Base-by-base conservation (phyloP, 2,797 vertebrate genomes). In the Phoeniculus purpureus region DNA sequence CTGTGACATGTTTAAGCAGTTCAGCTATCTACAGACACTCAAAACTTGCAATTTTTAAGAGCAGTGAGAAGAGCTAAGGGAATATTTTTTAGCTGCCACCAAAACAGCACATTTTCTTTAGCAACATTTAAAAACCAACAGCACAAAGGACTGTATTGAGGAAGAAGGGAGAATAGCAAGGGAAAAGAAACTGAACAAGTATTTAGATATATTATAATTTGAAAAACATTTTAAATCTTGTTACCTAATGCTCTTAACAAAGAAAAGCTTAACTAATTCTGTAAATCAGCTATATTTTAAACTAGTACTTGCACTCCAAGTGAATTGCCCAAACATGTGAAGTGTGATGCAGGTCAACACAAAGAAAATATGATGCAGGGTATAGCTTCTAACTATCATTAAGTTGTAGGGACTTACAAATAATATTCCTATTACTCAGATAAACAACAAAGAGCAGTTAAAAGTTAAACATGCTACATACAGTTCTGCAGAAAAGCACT, bases 1-100 rank as follows among this genome's bases (percentile, higher is more conserved):
- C 47, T 82, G 80, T 61, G 56, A 23, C n/a, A 62, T 61, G 66
- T 94, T 90, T 88, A 54, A 72, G 78, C 18, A 95, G 72, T 83
- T 93, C 56, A 92, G 15, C 45, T 94, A 40, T 72, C 6, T 81
- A 23, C 17, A 75, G 51, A 65, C 5, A 70, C 32, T 59, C 16
- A 86, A 80, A 6, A 64, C 6, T 32, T 76, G 45, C 45, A 79
- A 15, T 18, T 80, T 62, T 66, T 54, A 85, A 32, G 17, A 58
- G n/a, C 15, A 84, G 18, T 48, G 22, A 17, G 25, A 81, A 77
- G 23, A 80, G 26, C 9, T 45, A 50, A 86, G 71, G 29, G 29
- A 83, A 4, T 20, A 76, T 10, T 60, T 50, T 72, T 47, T 51
- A 77, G 71, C 23, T 68, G 10, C 22, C 71, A 84, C 62, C 59